Percentiles rank a stretch among this genome's conserved stretches.
Conservation (phyloP, 2,797 vertebrate species). For the Bovichtus variegatus region DNA sequence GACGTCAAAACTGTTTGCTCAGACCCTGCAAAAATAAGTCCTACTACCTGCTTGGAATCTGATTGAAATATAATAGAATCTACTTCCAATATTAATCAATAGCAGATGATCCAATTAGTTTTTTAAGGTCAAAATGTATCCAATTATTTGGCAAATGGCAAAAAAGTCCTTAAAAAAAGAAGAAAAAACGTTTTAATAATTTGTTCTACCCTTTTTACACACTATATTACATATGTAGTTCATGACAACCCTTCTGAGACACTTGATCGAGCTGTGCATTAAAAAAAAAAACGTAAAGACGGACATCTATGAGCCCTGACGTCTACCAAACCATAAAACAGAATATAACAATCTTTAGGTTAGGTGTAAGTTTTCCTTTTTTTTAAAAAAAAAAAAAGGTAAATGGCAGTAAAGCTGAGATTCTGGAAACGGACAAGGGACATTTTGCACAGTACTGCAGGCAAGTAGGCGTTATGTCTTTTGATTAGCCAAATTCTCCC, state of each 20-base stretch:
- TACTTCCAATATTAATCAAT: conserved; percentile 18
- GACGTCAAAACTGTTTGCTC: conserved; percentile 17
- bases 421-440: conserved; percentile 34
- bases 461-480: conserved; percentile 42
- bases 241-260: not conserved
- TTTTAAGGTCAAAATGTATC: not conserved
- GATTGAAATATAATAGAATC: conserved; percentile 10
- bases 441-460: conserved; percentile 56
- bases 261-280: conserved; percentile 2
- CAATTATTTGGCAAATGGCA: not conserved
- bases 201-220: not conserved
- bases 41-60: conserved; percentile 6
- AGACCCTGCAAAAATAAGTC: conserved; percentile 10
- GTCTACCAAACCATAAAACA: conserved; percentile 2
- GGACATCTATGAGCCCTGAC: conserved; percentile 10
- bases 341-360: not conserved
- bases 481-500: conserved; percentile 62
- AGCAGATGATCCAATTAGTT: not conserved
- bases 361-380: not conserved
- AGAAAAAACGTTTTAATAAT: too few species aligned
- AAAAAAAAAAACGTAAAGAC: conserved; percentile 12
- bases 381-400: too few species aligned
- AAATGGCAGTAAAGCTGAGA: conserved; percentile 46
- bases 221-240: not conserved
- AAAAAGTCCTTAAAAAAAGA: too few species aligned